phyloP scores from a whole-genome alignment of 2,113 vertebrate species.

The Odontophorus gujanensis region DNA sequence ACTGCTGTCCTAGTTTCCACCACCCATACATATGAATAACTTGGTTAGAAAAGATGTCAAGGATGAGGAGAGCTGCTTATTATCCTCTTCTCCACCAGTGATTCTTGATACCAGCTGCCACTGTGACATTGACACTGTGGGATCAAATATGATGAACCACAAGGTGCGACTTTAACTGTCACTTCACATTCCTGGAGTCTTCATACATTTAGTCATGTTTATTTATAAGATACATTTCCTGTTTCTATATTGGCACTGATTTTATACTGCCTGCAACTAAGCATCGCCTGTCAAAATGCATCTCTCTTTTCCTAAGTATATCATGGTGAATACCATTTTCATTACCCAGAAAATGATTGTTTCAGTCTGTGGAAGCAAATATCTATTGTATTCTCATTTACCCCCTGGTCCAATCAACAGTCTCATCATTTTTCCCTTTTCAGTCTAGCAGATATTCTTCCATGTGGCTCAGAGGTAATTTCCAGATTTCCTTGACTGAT shows the following conservation, averaged over 20 bases:
- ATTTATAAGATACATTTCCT: conserved; percentile 68
- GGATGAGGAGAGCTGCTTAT: conserved; percentile 44
- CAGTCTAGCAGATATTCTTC: background rate
- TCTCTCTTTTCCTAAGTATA: conserved; percentile 38
- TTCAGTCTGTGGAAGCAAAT: background rate
- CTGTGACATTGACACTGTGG: conserved; percentile 56
- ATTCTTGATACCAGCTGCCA: conserved; percentile 60
- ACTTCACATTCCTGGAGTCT: conserved; percentile 63
- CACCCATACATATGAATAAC: conserved; percentile 38
- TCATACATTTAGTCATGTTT: conserved; percentile 69
- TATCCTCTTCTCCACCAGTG: conserved; percentile 23
- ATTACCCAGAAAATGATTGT: conserved; percentile 14
- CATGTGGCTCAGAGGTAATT: background rate
- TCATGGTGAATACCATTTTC: conserved; percentile 29
- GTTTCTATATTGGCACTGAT: conserved; percentile 63
- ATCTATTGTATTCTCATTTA: conserved; percentile 40
- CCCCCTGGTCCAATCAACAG: background rate
- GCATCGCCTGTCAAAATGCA: conserved; percentile 40
- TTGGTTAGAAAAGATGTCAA: conserved; percentile 17
- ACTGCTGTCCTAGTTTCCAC: conserved; percentile 2
- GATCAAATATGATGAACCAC: conserved; percentile 68
- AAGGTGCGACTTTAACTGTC: conserved; percentile 69
- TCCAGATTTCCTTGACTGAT: conserved; percentile 45
- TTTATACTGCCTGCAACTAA: conserved; percentile 58
- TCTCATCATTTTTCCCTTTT: background rate